Conservation (phyloP, 2,888 invertebrate genomes). For the Adelognathus sp. region DNA sequence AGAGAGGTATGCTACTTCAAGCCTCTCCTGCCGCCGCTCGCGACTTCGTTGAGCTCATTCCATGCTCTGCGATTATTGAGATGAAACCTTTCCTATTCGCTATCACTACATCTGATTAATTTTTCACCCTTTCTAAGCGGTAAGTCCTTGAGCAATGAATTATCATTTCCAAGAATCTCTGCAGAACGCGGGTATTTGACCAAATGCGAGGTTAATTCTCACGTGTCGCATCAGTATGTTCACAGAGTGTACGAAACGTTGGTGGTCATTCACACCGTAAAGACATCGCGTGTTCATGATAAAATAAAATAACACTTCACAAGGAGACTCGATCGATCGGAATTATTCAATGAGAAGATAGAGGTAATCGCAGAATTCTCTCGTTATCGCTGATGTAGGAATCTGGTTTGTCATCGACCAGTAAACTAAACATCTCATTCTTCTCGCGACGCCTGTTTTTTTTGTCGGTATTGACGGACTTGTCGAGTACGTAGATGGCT, state of each 20-base stretch:
- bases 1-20: too few relatives aligned
- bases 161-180: background rate
- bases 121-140: background rate
- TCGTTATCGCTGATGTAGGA: background rate
- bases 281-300: background rate
- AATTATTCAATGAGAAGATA: background rate
- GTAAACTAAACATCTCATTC: background rate
- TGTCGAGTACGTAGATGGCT: constrained; percentile 9
- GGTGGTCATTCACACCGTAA: background rate
- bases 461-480: background rate
- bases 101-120: background rate
- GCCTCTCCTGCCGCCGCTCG: too few relatives aligned
- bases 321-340: background rate
- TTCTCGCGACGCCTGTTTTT: background rate
- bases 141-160: background rate
- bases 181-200: background rate
- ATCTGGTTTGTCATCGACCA: background rate
- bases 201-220: background rate
- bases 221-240: background rate
- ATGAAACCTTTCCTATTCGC: background rate
- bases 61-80: too few relatives aligned
- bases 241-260: background rate
- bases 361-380: background rate
- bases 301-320: background rate
- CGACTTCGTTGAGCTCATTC: too few relatives aligned